Evolutionary conservation across 35 echinoderm and acorn worm species (phyloP), one percentile per base, ranked within the genome.

Genomic region (Lytechinus variegatus): DNA sequence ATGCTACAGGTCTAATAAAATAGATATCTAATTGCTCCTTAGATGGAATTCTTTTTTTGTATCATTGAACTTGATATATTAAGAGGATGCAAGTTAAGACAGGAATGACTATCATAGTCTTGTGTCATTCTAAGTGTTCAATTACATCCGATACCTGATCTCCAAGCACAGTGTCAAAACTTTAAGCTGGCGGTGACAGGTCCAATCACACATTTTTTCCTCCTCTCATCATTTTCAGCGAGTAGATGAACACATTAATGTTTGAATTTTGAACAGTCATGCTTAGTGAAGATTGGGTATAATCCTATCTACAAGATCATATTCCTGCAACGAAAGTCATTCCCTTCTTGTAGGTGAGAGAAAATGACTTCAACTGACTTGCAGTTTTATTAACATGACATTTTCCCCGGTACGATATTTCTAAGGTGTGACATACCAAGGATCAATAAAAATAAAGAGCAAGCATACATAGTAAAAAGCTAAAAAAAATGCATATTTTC

Each of bases 81-180:
- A 16, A 79, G 66, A 79, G 19, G 19, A 8, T n/a, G 66, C 19
- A 19, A 24, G 66, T 79, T 79, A 79, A 79, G 66, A n/a, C 19
- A 79, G n/a, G 66, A 79, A 79, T 79, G 19, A 79, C 16, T 24
- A 4, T 79, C 4, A 79, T 79, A 24, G 66, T 79, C 66, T 79
- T 79, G 66, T 79, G 21, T 79, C 66, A 79, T n/a, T 79, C 66
- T 79, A 16, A 21, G 66, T 6, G 88, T 90, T 90, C 4, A 90
- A 90, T 90, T 90, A 54, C 88, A 44, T 54, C 29, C 88, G 88
- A 90, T 54, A 90, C 88, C n/a, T 16, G 88, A 90, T 90, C 28
- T 44, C 21, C 66, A n/a, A 79, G 66, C 66, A 79, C 66, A 79
- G 66, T 90, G 88, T 90, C 88, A 90, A 54, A 33, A 90, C 88